Conservation (phyloP, 2,797 vertebrate genomes). For the Premnoplex brunnescens region DNA sequence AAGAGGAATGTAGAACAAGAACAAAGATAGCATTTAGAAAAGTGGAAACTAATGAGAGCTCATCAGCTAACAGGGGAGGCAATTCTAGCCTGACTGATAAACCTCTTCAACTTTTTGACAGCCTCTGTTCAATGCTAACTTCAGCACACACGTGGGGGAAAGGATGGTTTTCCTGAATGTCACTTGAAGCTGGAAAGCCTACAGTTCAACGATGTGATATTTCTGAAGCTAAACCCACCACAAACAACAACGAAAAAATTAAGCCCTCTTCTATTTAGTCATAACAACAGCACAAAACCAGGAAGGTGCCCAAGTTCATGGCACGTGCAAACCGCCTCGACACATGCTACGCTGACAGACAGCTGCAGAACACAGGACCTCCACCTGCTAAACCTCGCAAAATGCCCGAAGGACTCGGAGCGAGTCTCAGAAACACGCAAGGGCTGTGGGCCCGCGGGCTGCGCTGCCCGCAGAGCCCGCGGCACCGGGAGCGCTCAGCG, state of each 20-base stretch:
- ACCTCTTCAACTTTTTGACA: neutral
- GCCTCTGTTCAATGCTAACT: neutral
- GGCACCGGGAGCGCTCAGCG: neutral
- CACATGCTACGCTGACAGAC: fast-evolving
- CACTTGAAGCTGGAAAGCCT: neutral
- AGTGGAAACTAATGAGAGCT: neutral
- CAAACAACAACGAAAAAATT: no score
- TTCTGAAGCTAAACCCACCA: neutral
- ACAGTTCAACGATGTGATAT: neutral
- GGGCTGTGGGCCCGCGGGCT: neutral
- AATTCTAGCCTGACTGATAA: neutral
- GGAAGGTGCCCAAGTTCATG: neutral
- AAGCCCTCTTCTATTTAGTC: neutral
- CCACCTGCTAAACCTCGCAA: neutral
- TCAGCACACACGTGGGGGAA: neutral
- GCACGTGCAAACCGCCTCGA: neutral
- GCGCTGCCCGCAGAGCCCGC: neutral
- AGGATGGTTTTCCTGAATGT: neutral
- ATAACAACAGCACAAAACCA: neutral
- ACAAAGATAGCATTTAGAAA: constrained; percentile 18
- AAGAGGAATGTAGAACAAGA: neutral
- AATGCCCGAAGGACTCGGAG: neutral
- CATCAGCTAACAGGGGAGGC: neutral
- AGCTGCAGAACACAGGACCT: neutral
- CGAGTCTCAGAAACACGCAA: fast-evolving